Percentiles rank a stretch among this genome's conserved stretches.
phyloP scores from a whole-genome alignment of 1,140 invertebrate genomes.

The Oncopeltus fasciatus region DNA sequence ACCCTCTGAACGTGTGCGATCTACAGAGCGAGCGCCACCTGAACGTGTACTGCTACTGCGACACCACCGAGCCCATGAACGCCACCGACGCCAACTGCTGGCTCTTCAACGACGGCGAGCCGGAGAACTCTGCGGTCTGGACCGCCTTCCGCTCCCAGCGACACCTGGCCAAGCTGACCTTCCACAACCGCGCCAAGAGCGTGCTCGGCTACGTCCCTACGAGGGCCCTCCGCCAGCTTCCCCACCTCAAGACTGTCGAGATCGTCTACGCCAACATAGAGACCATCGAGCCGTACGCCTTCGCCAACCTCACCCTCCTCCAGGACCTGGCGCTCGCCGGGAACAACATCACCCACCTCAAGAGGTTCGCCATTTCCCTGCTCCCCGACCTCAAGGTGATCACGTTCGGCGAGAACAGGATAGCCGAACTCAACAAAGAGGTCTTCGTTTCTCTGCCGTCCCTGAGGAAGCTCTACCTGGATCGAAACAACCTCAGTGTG shows the following conservation, averaged over 20 bases:
- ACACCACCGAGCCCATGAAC: slow-evolving; percentile 27
- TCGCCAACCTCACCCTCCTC: slow-evolving; percentile 50
- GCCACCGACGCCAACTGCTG: slow-evolving; percentile 40
- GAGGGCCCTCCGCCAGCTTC: slow-evolving; percentile 45
- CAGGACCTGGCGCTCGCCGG: slow-evolving; percentile 46
- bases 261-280: slow-evolving; percentile 55
- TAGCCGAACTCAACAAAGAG: slow-evolving; percentile 50
- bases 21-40: slow-evolving; percentile 26
- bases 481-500: slow-evolving; percentile 54
- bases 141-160: slow-evolving; percentile 47
- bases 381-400: slow-evolving; percentile 46
- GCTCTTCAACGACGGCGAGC: slow-evolving; percentile 46
- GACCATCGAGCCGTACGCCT: slow-evolving; percentile 46
- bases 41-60: slow-evolving; percentile 35
- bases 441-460: slow-evolving; percentile 52
- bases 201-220: slow-evolving; percentile 51
- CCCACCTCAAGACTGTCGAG: slow-evolving; percentile 44
- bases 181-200: slow-evolving; percentile 48
- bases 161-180: slow-evolving; percentile 47
- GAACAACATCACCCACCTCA: slow-evolving; percentile 48
- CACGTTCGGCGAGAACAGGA: slow-evolving; percentile 53
- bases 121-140: slow-evolving; percentile 49
- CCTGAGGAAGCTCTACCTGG: slow-evolving; percentile 47
- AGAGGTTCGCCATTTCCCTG: slow-evolving; percentile 48
- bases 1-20: slow-evolving; percentile 32